A percentile compares a stretch with the other conserved stretches of the same genome.
Conservation (phyloP, 2,888 invertebrate species). For the Cancer borealis region DNA sequence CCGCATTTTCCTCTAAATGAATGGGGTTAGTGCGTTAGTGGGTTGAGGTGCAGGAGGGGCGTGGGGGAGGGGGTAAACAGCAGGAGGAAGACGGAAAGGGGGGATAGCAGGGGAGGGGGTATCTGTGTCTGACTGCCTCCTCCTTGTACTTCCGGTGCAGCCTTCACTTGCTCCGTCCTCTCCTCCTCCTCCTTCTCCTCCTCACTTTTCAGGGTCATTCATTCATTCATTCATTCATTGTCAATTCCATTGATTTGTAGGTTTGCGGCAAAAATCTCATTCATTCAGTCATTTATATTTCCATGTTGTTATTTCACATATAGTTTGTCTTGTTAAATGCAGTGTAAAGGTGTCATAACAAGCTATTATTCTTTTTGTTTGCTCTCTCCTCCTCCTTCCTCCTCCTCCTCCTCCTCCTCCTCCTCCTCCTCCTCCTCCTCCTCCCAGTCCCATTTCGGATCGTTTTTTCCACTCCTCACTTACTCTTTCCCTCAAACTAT, state of each 20-base stretch:
- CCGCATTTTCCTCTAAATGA: not conserved
- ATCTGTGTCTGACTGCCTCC: not conserved
- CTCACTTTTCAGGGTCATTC: not conserved
- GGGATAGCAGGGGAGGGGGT: not conserved
- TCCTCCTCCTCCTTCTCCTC: conserved; percentile 34
- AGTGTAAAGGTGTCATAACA: not conserved
- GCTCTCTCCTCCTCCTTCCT: not conserved
- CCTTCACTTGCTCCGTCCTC: not conserved
- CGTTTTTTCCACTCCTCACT: not conserved
- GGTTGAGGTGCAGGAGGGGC: not conserved
- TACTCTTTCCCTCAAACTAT: not conserved
- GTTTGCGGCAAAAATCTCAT: not conserved
- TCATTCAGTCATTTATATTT: not conserved
- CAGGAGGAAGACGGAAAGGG: not conserved
- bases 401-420: conserved; percentile 27
- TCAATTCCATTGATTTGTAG: not conserved
- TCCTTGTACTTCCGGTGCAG: not conserved
- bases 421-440: not conserved
- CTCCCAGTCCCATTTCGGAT: not conserved
- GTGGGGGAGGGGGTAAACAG: not conserved
- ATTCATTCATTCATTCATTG: not conserved
- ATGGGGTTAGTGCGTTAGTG: conserved; percentile 20
- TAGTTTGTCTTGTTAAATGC: not conserved
- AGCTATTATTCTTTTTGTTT: not conserved
- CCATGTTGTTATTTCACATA: not conserved